These are phyloP conservation scores for Burhinus oedicnemus DNA, from an alignment of 2,113 vertebrate genomes.

Conservation along the genomic window DNA sequence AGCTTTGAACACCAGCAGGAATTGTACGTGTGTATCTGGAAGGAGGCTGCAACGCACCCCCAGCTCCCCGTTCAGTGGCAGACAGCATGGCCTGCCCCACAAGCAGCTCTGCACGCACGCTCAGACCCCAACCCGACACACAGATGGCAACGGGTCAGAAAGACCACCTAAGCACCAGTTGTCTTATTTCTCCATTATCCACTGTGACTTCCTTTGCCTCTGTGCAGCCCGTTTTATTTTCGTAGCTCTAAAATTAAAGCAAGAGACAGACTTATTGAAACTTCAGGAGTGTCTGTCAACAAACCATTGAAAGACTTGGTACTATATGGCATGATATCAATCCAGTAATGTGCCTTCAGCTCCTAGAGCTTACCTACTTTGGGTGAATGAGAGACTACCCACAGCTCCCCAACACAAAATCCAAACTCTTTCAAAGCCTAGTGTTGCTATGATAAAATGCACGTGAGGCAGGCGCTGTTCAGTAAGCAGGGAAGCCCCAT, in stretches of 20 bases:
- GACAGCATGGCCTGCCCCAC: rapidly evolving
- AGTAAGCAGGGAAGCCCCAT: neutral
- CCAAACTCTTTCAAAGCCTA: neutral
- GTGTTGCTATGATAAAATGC: neutral
- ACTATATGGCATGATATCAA: neutral
- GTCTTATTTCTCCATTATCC: neutral
- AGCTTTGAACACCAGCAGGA: neutral
- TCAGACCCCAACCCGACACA: rapidly evolving
- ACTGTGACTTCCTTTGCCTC: neutral
- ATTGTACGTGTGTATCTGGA: rapidly evolving
- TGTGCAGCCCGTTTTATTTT: neutral
- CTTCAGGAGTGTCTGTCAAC: neutral
- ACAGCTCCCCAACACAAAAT: neutral
- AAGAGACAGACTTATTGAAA: neutral
- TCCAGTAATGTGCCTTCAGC: neutral
- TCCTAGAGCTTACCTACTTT: neutral
- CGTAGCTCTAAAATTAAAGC: neutral
- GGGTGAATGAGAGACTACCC: neutral
- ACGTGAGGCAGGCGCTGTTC: neutral
- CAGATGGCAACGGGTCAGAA: neutral
- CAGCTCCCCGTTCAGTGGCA: neutral
- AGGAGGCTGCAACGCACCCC: neutral
- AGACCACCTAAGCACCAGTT: neutral
- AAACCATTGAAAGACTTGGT: neutral
- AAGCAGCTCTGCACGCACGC: rapidly evolving